Base-by-base conservation (phyloP, 2,888 invertebrate genomes). In the Ganaspis brasiliensis region DNA sequence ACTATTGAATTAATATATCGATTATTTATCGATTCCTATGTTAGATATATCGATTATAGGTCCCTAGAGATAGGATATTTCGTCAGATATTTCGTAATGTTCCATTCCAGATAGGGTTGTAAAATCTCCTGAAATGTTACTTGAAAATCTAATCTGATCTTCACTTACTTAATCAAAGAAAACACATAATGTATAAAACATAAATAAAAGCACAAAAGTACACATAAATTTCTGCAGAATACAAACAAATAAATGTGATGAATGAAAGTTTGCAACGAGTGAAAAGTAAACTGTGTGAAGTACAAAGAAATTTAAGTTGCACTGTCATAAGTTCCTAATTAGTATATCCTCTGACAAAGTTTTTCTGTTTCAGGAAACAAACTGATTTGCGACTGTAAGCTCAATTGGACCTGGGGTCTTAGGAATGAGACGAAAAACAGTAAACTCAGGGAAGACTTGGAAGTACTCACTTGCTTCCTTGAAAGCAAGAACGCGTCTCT, bases 331-430 rank as follows among this genome's bases (percentile, higher is more conserved):
- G 24, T 40, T 21, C 12, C 12, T 40, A 63, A 63, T 40, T 24
- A 63, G 37, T 63, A 21, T 24, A 37, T 40, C 14, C 14, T 63
- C 21, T 63, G 35, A 63, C 40, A 21, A 63, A 63, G 37, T 63
- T 63, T 63, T 40, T 63, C 63, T 63, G 19, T 87, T 87, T 10
- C 95, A 97, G 97, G 95, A 87, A 97, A 97, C 92, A 95, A 94
- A 90, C 95, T 97, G 92, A 93, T 95, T 85, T 97, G 97, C 92
- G 96, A 97, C 93, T 97, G 97, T 91, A 95, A 96, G 83, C 92
- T 97, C 84, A 94, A 95, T 84, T 97, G 97, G 97, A 94, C 97
- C 92, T 95, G 95, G 92, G 93, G 93, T 61, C 92, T 97, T 79
- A 93, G 94, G 79, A 95, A 95, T 91, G 96, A 96, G 84, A 96